These are phyloP conservation scores for Drosophila punjabiensis DNA, from an alignment of 1,140 invertebrate species.

Conservation along the genomic window DNA sequence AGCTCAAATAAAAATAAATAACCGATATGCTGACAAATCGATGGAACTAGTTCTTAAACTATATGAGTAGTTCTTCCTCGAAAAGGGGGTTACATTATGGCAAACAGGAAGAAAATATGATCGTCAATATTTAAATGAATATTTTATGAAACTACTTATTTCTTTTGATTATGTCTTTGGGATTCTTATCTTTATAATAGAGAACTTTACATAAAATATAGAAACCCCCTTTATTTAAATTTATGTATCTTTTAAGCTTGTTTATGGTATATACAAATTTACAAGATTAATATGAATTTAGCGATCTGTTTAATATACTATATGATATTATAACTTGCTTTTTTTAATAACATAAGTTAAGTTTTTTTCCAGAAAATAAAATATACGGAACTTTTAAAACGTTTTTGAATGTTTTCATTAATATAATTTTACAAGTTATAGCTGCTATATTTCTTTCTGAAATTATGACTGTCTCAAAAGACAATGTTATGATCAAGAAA, in stretches of 20 bases:
- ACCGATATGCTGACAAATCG: constrained; percentile 61
- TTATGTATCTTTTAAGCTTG: too few species aligned
- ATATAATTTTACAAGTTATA: background rate
- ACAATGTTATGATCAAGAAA: background rate
- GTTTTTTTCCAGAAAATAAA: too few species aligned
- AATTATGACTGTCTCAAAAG: background rate
- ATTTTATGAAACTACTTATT: background rate
- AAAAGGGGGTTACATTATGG: background rate
- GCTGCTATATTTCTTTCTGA: background rate
- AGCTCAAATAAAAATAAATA: constrained; percentile 77
- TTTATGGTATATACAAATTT: too few species aligned
- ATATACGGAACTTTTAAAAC: too few species aligned
- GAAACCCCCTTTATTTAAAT: too few species aligned
- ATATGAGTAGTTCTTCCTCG: background rate
- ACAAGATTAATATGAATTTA: too few species aligned
- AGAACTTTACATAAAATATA: background rate
- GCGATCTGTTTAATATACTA: too few species aligned
- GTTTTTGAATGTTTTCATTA: too few species aligned
- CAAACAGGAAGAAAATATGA: constrained; percentile 3
- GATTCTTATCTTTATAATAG: background rate
- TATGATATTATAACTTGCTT: too few species aligned
- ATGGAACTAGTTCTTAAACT: constrained; percentile 56
- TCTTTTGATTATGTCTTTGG: background rate
- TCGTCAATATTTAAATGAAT: background rate
- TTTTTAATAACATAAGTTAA: too few species aligned